These are phyloP conservation scores for Grammomys dolichurus DNA, from an alignment of 2,113 vertebrate species.

Conservation along the genomic window DNA sequence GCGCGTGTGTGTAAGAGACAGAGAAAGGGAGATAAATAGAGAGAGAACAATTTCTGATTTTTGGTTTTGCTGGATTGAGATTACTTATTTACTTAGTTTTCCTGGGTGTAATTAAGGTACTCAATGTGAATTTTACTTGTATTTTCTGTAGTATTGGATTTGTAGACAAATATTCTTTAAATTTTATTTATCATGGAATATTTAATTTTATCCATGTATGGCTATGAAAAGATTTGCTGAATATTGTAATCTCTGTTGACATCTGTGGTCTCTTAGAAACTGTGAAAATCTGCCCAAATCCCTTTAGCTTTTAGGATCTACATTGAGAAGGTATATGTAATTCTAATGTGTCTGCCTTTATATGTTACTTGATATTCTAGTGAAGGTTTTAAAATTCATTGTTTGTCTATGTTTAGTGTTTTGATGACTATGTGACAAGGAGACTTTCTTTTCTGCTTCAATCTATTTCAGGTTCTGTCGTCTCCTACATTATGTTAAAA, in stretches of 20 bases:
- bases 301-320: not conserved
- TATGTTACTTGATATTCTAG: not conserved
- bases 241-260: not conserved
- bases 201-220: not conserved
- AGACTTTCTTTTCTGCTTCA: not conserved
- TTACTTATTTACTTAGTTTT: not conserved
- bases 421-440: not conserved
- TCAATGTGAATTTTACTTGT: not conserved
- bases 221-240: not conserved
- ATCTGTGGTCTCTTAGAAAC: not conserved
- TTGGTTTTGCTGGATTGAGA: not conserved
- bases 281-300: not conserved
- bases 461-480: not conserved
- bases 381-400: not conserved
- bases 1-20: too few species aligned
- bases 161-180: not conserved
- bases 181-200: not conserved
- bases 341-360: not conserved
- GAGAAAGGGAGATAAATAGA: not conserved
- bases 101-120: not conserved
- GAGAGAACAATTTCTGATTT: rapidly evolving
- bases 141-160: not conserved
- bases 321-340: not conserved
- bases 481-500: too few species aligned
- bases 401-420: not conserved